Conservation (phyloP, 2,888 invertebrate genomes). For the Diarsia brunnea region DNA sequence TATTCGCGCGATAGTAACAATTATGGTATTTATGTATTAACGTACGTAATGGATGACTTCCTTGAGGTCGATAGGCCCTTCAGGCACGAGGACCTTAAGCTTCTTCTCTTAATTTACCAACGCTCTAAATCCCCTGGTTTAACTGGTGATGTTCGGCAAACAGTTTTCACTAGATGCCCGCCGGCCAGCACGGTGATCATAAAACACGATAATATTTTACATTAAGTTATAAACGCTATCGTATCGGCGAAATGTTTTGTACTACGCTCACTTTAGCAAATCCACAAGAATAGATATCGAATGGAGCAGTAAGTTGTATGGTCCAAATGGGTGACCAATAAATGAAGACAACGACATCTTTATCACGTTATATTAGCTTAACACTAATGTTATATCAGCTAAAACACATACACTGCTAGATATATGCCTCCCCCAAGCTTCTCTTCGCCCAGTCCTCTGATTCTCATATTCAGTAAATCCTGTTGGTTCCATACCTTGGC, state of each 20-base stretch:
- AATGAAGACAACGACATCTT: background rate
- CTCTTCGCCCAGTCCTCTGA: background rate
- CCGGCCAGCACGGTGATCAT: background rate
- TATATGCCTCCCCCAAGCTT: background rate
- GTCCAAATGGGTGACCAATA: background rate
- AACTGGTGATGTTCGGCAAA: background rate
- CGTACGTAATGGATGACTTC: too few species aligned
- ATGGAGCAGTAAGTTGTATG: background rate
- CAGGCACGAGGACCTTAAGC: background rate
- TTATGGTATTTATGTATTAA: background rate
- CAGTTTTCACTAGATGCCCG: background rate
- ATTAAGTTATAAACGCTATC: slow-evolving; percentile 34
- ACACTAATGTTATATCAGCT: background rate
- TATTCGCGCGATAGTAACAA: too few species aligned
- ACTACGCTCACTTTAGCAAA: slow-evolving; percentile 11
- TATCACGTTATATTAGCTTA: background rate
- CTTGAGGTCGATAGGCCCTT: background rate
- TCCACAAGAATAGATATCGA: slow-evolving; percentile 14
- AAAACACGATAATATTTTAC: slow-evolving; percentile 20
- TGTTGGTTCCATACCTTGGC: too few species aligned
- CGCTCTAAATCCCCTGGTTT: background rate
- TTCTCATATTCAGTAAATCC: background rate
- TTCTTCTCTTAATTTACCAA: background rate
- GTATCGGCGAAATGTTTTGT: slow-evolving; percentile 22
- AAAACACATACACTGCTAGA: background rate